Evolutionary conservation across 2,888 invertebrate species (phyloP).

Genomic region (Dicyrtoma fusca): DNA sequence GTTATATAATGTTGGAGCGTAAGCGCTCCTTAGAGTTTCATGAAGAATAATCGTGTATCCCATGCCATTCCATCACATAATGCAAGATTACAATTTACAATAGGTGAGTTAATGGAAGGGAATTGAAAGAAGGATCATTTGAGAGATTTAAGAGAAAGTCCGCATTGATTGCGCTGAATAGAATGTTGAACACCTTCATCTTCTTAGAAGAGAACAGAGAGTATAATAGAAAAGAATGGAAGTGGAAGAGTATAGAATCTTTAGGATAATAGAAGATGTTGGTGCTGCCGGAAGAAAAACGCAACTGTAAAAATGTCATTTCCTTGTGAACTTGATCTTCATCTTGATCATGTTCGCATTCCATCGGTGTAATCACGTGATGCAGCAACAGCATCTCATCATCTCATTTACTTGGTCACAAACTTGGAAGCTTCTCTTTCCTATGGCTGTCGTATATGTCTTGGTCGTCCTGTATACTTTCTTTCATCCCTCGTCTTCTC

Average conservation of each 20-base stretch:
- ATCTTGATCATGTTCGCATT: conserved; percentile 29
- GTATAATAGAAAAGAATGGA: background rate
- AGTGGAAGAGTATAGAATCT: conserved; percentile 10
- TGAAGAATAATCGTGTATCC: too few relatives aligned
- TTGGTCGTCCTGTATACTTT: conserved; percentile 21
- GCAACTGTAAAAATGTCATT: conserved; percentile 42
- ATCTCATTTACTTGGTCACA: background rate
- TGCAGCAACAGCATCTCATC: conserved; percentile 16
- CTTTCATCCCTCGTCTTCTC: conserved; percentile 11
- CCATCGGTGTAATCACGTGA: conserved; percentile 26
- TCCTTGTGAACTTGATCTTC: conserved; percentile 37
- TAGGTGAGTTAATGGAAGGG: background rate
- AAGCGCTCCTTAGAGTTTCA: too few relatives aligned
- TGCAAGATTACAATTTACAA: background rate
- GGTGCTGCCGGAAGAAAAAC: conserved; percentile 41
- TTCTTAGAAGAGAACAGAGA: background rate
- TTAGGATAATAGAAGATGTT: background rate
- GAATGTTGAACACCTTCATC: background rate
- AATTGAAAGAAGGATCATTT: background rate
- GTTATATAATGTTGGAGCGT: too few relatives aligned
- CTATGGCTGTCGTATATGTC: too few relatives aligned
- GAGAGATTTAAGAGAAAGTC: conserved; percentile 17
- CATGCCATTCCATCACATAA: background rate
- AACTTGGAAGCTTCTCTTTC: background rate
- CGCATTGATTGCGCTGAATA: conserved; percentile 1